Evolutionary conservation across 23 tunicate species (phyloP), one percentile per base, ranked within the genome.

Genomic region (Trididemnum miniatum): DNA sequence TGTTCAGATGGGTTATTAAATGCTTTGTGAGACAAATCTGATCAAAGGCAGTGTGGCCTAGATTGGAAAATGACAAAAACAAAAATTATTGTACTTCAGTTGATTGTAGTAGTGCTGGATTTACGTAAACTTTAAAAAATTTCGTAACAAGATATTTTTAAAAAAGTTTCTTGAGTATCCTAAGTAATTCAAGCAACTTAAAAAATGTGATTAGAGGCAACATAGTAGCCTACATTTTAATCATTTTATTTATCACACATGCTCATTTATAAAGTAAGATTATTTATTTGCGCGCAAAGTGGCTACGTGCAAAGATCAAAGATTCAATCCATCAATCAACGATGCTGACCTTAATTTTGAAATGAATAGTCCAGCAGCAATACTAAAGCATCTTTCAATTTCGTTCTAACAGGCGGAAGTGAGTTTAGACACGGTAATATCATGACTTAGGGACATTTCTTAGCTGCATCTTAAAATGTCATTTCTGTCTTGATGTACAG

Each of bases 301-400:
- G 22, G 67, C 67, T 62, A 62, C 67, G 67, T 25, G 67, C 67
- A 62, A 62, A 62, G 26, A 62, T 62, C 67, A 62, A 62, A 25
- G 25, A 62, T 12, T 62, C 67, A 62, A 62, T 20, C 67, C 5
- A 12, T 62, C 22, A 20, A 62, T 62, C 67, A 62, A 20, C 67
- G 31, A 34, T 27, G 75, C 29, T 31, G 40, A 69, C n/a, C 75
- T 69, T 32, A 69, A 34, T 69, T 69, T 34, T 31, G 37, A 31
- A 34, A 69, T n/a, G n/a, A 69, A 69, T n/a, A 69, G 75, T 69
- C 75, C 75, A 69, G 75, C 75, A 31, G 75, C 75, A 69, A n/a
- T n/a, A n/a, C 75, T 31, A 37, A 69, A 69, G n/a, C 75, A 69
- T n/a, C 75, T 69, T 69, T 69, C 75, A 31, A 9, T n/a, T 34